Base-by-base conservation (phyloP, 2,113 vertebrate species). In the Pungitius pungitius region DNA sequence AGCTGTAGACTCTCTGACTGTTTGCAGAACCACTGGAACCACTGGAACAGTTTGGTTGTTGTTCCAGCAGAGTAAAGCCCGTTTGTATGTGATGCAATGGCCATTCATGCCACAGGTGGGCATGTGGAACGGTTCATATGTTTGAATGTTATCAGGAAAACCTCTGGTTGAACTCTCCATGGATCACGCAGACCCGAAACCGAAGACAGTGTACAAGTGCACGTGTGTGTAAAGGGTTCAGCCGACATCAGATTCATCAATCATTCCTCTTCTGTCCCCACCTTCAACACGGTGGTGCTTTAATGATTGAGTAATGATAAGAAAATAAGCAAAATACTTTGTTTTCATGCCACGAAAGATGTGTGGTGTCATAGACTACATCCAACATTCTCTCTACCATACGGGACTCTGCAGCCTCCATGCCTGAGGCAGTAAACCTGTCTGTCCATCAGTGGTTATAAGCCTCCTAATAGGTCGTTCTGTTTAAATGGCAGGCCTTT, bases 401-500 rank as follows among this genome's bases (percentile, higher is more conserved):
- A 18, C 37, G 69, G 73, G 58, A 57, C 49, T 60, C 33, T 58
- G 59, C 77, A 75, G 51, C 73, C 71, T 82, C 60, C 39, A 39
- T 18, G 63, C 85, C 83, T 5, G 71, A 63, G 84, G 87, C 78
- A 14, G 66, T 39, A 62, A 85, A 85, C 69, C 76, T 61, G 81
- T 87, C 89, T 71, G 81, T 90, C 89, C 75, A 39, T 89, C 84
- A 90, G 73, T 60, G 10, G 72, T 51, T 42, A 62, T 73, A 82
- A 83, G 81, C 81, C 85, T 12, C 82, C 69, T 88, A 80, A 85
- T 90, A 86, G 86, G 83, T 78, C 8, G 26, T 57, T 82, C 59
- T 67, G 75, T 90, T 85, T 71, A 75, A 86, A 75, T 84, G 87
- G 85, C 84, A 82, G 78, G 81, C 79, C 90, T 90, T 92, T 92